These are phyloP conservation scores for Formica exsecta DNA, from an alignment of 1,140 invertebrate genomes.

Conservation along the genomic window DNA sequence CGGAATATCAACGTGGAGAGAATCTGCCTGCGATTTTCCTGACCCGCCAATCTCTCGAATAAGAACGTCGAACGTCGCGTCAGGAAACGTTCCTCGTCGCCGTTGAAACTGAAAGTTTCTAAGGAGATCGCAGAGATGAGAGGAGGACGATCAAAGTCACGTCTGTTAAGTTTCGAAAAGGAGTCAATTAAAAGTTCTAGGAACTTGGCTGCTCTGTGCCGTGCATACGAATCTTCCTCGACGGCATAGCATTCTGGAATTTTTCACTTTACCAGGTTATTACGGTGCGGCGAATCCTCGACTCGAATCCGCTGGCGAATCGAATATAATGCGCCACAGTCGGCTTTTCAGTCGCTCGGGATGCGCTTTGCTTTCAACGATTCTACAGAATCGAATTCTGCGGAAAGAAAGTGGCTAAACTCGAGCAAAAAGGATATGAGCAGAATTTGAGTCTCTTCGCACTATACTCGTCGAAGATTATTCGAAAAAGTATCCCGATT, in stretches of 20 bases:
- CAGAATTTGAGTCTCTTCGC: neutral
- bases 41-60: neutral
- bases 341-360: conserved; percentile 43
- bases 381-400: conserved; percentile 50
- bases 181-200: conserved; percentile 79
- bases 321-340: conserved; percentile 49
- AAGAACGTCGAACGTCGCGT: conserved; percentile 55
- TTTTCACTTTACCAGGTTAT: conserved; percentile 69
- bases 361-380: neutral
- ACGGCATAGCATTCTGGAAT: conserved; percentile 43
- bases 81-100: conserved; percentile 52
- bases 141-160: conserved; percentile 75
- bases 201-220: conserved; percentile 61
- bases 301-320: conserved; percentile 23
- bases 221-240: conserved; percentile 66
- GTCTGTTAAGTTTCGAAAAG: conserved; percentile 75
- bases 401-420: conserved; percentile 16
- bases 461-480: neutral
- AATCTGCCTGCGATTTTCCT: conserved; percentile 27
- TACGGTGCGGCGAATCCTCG: conserved; percentile 46
- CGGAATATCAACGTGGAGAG: conserved; percentile 23
- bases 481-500: conserved; percentile 38
- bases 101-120: conserved; percentile 68
- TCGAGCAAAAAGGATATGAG: neutral
- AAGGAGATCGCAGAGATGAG: conserved; percentile 62